Evolutionary conservation across 2,113 vertebrate genomes (phyloP), one percentile per base, ranked within the genome.

Genomic region (Ceyx margarethae): DNA sequence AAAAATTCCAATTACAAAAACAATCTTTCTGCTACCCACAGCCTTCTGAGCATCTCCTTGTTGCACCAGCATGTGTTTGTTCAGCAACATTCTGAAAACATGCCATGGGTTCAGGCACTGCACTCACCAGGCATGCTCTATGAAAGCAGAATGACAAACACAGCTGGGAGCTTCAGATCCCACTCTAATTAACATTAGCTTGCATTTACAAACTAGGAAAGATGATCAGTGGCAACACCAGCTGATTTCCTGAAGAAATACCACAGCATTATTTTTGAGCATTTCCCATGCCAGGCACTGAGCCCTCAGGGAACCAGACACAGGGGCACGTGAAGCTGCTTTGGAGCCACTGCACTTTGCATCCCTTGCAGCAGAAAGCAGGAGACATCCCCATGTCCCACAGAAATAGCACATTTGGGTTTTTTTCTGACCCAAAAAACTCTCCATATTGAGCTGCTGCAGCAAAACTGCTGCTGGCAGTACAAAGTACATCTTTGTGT

Each of bases 331-430:
- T 2, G 15, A 16, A 87, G 48, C 48, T 72, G 66, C 48, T 45
- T 10, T 33, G 12, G 1, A 62, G 74, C 25, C 31, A 5, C 65
- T 12, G 42, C 0, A 2, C 21, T 23, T 61, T 8, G 45, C 37
- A 13, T 2, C 18, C 29, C 33, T 15, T 1, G 0, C n/a, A 28
- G 45, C 2, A 1, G 5, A 9, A 46, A 37, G 17, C 15, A 16
- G 12, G 9, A 51, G 33, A 22, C 3, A 20, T 3, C 17, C n/a
- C 11, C 0, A 14, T 1, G 20, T 42, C 22, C 50, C 37, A 3
- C 45, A 80, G 13, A 51, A 71, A 40, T 11, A n/a, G 45, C 56
- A 81, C 64, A 5, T 5, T 7, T 15, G 13, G 42, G 37, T 3
- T 1, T 28, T 46, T n/a, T 43, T 28, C 46, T 6, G 46, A 35